Conservation (phyloP, 2,888 invertebrate species). For the Sarcophaga carnaria region DNA sequence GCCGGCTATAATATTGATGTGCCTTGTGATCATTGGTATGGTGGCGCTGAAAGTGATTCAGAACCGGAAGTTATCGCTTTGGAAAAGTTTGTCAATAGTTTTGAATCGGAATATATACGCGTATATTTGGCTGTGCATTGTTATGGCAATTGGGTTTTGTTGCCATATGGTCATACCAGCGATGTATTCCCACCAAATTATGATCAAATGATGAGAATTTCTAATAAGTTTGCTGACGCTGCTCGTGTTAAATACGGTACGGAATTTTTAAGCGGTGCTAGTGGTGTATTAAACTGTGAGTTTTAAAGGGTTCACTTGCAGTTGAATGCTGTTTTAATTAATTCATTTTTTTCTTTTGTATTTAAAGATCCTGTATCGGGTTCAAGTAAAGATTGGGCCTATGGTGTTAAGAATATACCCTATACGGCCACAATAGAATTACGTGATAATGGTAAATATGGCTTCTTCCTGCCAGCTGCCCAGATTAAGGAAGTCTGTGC, state of each 20-base stretch:
- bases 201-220: conserved; percentile 75
- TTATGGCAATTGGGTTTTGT: conserved; percentile 74
- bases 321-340: background rate
- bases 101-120: conserved; percentile 72
- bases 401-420: conserved; percentile 83
- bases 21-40: conserved; percentile 77
- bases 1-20: conserved; percentile 74
- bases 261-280: conserved; percentile 73
- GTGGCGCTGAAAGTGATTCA: conserved; percentile 71
- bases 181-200: conserved; percentile 74
- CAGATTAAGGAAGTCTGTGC: conserved; percentile 85
- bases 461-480: conserved; percentile 86
- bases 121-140: conserved; percentile 76
- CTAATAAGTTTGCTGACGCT: conserved; percentile 73
- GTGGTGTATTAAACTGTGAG: conserved; percentile 75
- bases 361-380: conserved; percentile 81
- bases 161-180: conserved; percentile 75
- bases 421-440: conserved; percentile 84
- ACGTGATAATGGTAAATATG: conserved; percentile 86
- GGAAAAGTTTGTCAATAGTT: conserved; percentile 71
- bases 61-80: conserved; percentile 74
- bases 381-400: conserved; percentile 83
- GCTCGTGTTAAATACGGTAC: conserved; percentile 74
- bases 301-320: background rate
- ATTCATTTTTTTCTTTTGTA: background rate